These are phyloP conservation scores for Cantharis rustica DNA, from an alignment of 2,888 invertebrate genomes.

Conservation along the genomic window DNA sequence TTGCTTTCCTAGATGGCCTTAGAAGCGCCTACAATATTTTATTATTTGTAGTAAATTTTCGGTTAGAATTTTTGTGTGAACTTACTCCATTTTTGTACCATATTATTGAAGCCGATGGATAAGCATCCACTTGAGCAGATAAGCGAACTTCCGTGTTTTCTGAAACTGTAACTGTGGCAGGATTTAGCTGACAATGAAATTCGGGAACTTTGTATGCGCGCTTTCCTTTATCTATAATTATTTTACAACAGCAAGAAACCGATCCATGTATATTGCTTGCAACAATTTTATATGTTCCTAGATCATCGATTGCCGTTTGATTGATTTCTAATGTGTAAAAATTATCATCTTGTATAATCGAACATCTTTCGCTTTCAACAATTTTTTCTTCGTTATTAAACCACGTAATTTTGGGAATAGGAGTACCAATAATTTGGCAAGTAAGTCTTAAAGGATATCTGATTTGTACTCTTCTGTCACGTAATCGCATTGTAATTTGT, in stretches of 20 bases:
- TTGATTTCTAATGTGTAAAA: conserved; percentile 88
- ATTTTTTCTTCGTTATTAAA: conserved; percentile 75
- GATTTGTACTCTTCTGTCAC: conserved; percentile 81
- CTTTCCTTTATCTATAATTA: conserved; percentile 83
- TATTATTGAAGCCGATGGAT: conserved; percentile 76
- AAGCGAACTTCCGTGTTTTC: conserved; percentile 63
- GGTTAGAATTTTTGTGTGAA: not conserved
- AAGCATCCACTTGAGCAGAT: conserved; percentile 63
- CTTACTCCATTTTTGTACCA: conserved; percentile 77
- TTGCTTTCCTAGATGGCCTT: conserved; percentile 73
- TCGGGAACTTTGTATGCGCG: conserved; percentile 80
- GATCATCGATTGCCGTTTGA: conserved; percentile 76
- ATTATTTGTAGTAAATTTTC: not conserved
- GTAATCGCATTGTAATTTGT: conserved; percentile 82
- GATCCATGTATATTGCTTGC: conserved; percentile 83
- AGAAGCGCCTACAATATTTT: conserved; percentile 57
- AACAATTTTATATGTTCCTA: conserved; percentile 78
- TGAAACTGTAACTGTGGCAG: conserved; percentile 61
- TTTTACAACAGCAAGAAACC: conserved; percentile 75
- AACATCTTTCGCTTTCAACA: conserved; percentile 63
- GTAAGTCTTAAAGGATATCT: conserved; percentile 85
- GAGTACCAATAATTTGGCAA: conserved; percentile 81
- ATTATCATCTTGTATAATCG: conserved; percentile 71
- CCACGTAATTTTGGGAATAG: conserved; percentile 81
- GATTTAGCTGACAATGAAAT: conserved; percentile 73